Base-by-base conservation (phyloP, 2,888 invertebrate genomes). In the Choreutis nemorana region DNA sequence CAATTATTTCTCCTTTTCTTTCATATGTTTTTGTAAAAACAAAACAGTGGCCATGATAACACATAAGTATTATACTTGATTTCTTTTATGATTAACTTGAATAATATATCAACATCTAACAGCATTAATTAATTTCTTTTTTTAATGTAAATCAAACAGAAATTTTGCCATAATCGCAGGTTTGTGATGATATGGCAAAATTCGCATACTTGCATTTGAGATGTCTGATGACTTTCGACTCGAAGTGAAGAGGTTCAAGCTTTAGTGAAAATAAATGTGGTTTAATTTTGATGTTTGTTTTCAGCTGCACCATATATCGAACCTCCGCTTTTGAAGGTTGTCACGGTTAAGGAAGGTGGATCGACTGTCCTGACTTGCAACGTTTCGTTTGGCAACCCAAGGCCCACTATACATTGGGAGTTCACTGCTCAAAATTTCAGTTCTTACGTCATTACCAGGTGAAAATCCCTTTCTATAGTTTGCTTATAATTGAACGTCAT, bases 221-320 rank as follows among this genome's bases (percentile, higher is more conserved):
- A n/a, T 24, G 14, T 24, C 15, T 0, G n/a, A 21, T 23, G 9
- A 13, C n/a, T 18, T 14, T 23, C 30, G n/a, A n/a, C n/a, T n/a
- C n/a, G n/a, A n/a, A n/a, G n/a, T n/a, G n/a, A n/a, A n/a, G n/a
- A n/a, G n/a, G n/a, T n/a, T n/a, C n/a, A n/a, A n/a, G n/a, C n/a
- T n/a, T n/a, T n/a, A n/a, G n/a, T n/a, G n/a, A n/a, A n/a, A n/a
- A n/a, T n/a, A n/a, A n/a, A n/a, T n/a, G n/a, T n/a, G n/a, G n/a
- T n/a, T n/a, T n/a, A n/a, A n/a, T 4, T 9, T 4, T 9, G 7
- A 2, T n/a, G 26, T 8, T 7, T 26, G 36, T 30, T 48, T 55
- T 8, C 48, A 75, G 72, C 66, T n/a, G 31, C 53, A 2, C 67
- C 70, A 0, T 70, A 60, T 25, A 73, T 75, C 16, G 47, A 64